These are phyloP conservation scores for Siphamia tubifer DNA, from an alignment of 2,113 vertebrate species.

Conservation along the genomic window DNA sequence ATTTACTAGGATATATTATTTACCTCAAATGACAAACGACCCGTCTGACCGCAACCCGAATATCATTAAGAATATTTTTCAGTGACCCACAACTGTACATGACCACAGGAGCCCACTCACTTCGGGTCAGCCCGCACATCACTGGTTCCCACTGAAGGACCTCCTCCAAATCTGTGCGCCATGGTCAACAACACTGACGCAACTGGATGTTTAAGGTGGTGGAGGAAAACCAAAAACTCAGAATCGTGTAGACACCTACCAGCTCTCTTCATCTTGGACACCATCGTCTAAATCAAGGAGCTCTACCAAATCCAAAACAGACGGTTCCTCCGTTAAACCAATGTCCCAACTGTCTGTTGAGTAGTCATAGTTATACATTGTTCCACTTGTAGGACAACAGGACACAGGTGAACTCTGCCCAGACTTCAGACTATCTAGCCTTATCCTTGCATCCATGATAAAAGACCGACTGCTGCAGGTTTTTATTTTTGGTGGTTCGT, in stretches of 20 bases:
- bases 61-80: too few relatives aligned
- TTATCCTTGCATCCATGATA: conserved; percentile 53
- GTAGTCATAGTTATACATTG: conserved; percentile 2
- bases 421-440: conserved; percentile 56
- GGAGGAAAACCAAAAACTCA: too few relatives aligned
- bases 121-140: too few relatives aligned
- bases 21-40: too few relatives aligned
- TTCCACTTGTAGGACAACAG: background rate
- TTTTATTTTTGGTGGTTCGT: background rate
- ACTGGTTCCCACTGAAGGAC: too few relatives aligned
- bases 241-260: conserved; percentile 76
- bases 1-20: too few relatives aligned
- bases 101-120: too few relatives aligned
- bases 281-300: conserved; percentile 75
- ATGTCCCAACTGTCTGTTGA: conserved; percentile 30
- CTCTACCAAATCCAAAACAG: conserved; percentile 79
- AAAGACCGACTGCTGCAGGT: conserved; percentile 30
- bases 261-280: conserved; percentile 79
- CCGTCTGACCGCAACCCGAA: too few relatives aligned
- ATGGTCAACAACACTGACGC: too few relatives aligned
- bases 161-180: too few relatives aligned
- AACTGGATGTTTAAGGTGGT: too few relatives aligned
- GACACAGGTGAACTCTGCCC: conserved; percentile 20
- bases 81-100: too few relatives aligned
- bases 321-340: conserved; percentile 2